Evolutionary conservation across 2,113 vertebrate species (phyloP).

Genomic region (Notothenia coriiceps): DNA sequence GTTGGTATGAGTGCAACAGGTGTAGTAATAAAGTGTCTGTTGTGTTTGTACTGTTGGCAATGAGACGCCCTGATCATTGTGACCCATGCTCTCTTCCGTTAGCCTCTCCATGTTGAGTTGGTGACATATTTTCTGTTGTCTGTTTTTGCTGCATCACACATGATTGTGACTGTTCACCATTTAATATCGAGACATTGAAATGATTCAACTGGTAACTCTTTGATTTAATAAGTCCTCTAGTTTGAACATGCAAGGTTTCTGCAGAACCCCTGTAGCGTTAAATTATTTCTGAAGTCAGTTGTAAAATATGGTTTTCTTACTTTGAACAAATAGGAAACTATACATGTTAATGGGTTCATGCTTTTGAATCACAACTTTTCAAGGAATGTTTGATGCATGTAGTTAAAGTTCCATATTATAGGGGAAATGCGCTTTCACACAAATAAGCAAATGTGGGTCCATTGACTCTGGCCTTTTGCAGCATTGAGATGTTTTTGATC

Average conservation of each 20-base stretch:
- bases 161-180: background rate
- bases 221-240: background rate
- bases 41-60: constrained; percentile 13
- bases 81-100: background rate
- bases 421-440: background rate
- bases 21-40: constrained; percentile 4
- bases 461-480: background rate
- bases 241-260: background rate
- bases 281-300: constrained; percentile 3
- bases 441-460: background rate
- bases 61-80: background rate
- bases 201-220: background rate
- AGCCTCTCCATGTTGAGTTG: background rate
- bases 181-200: background rate
- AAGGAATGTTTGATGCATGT: background rate
- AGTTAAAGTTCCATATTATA: background rate
- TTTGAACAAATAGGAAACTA: background rate
- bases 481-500: background rate
- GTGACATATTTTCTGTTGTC: background rate
- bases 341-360: background rate
- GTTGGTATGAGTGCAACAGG: constrained; percentile 8
- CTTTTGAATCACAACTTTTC: constrained; percentile 4
- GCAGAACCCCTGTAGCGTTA: background rate
- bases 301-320: background rate
- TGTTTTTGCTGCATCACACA: background rate